phyloP scores from a whole-genome alignment of 2,888 invertebrate species.

The Rotaria sp. region DNA sequence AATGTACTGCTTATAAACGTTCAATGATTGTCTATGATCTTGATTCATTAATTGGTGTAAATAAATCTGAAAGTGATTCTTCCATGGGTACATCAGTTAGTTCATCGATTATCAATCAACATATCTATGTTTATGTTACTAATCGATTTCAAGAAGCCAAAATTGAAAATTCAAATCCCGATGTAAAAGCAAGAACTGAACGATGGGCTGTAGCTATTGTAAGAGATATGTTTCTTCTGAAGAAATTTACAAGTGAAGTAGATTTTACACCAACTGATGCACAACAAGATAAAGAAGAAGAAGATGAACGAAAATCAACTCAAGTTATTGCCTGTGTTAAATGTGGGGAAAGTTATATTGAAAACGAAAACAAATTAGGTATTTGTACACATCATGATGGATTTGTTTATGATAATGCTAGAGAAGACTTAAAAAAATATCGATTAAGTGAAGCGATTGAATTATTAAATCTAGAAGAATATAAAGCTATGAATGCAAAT shows the following conservation, averaged over 20 bases:
- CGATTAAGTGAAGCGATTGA: background rate
- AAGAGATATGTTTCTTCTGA: background rate
- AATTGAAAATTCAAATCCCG: background rate
- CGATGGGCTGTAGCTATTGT: background rate
- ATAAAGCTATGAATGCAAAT: background rate
- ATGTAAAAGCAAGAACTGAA: background rate
- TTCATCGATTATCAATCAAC: background rate
- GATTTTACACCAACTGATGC: background rate
- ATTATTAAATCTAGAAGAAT: background rate
- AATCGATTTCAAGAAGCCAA: background rate
- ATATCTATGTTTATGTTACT: background rate
- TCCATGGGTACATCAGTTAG: background rate
- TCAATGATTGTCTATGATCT: conserved; percentile 18
- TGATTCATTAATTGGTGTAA: background rate
- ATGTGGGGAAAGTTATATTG: background rate
- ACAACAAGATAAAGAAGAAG: background rate
- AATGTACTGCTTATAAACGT: background rate
- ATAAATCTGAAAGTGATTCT: background rate
- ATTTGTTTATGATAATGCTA: background rate
- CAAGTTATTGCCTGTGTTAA: background rate
- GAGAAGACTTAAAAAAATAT: background rate
- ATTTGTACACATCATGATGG: background rate
- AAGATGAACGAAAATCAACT: background rate
- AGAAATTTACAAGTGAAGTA: background rate
- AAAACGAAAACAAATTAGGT: background rate